Evolutionary conservation across 2,888 invertebrate species (phyloP), one percentile per base, ranked within the genome.

Genomic region (Phyllotreta cruciferae): DNA sequence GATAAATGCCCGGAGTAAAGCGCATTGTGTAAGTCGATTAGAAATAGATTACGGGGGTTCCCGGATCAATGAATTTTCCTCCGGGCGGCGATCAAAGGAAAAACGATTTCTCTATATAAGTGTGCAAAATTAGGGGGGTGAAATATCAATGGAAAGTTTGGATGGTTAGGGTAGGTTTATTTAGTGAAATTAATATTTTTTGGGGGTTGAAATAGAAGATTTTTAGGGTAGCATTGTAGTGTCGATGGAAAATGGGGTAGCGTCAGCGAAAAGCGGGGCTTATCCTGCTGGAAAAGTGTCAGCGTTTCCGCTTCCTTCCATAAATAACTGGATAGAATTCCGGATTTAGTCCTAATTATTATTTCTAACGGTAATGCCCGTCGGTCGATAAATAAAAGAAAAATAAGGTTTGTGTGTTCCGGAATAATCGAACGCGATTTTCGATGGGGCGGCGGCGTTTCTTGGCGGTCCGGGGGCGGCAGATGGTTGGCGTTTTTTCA

Each of bases 371-470:
- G 65, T 62, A 60, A 65, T 65, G 61, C 62, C 62, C 61, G 61
- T 61, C 61, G 65, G 65, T 62, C 63, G 52, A 60, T 62, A 65
- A 62, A 62, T 62, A 65, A 65, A 65, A 62, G 62, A 65, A 62
- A 62, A 58, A 65, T 65, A 60, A 65, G 60, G 62, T 62, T 58
- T 62, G 61, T 58, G 34, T 14, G 37, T 41, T 10, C 4, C 10
- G 41, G 10, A 41, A 10, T 41, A 41, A 41, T 41, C 9, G n/a
- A n/a, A 14, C 13, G 11, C n/a, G 9, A 47, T 8, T 11, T 14
- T 47, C 47, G 41, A 3, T 41, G 3, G 10, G 4, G 10, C 2
- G 24, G 24, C 24, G 24, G 24, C 24, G 4, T 24, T 24, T 24
- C 24, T 24, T 24, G 24, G 24, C 24, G 24, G 24, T 44, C 38